A percentile compares a stretch with the other conserved stretches of the same genome.
phyloP scores from a whole-genome alignment of 2,797 vertebrate genomes.

The Gobionotothen gibberifrons region DNA sequence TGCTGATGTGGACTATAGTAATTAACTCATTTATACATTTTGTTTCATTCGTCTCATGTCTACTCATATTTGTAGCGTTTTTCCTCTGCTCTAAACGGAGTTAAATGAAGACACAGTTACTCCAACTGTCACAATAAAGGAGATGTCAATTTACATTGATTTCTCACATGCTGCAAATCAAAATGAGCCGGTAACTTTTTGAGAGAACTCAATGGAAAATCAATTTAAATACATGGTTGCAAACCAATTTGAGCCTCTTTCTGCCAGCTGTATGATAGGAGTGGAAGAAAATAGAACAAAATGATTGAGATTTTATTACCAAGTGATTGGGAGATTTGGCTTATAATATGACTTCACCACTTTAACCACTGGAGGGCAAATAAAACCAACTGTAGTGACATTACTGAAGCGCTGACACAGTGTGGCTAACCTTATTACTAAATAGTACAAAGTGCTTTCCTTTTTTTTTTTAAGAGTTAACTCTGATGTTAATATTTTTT shows the following conservation, averaged over 20 bases:
- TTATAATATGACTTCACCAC: background rate
- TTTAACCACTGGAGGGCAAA: background rate
- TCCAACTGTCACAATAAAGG: too few species aligned
- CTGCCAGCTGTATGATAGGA: background rate
- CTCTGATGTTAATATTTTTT: too few species aligned
- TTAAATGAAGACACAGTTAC: too few species aligned
- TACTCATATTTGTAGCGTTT: too few species aligned
- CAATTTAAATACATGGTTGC: conserved; percentile 8
- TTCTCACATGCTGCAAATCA: conserved; percentile 29
- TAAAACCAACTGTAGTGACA: background rate
- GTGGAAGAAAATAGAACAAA: background rate
- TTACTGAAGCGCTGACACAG: background rate
- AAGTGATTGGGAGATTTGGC: background rate
- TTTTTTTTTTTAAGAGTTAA: too few species aligned
- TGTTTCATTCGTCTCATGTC: too few species aligned
- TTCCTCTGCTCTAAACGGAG: too few species aligned
- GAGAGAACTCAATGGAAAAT: conserved; percentile 4
- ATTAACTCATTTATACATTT: background rate
- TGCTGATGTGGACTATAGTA: background rate
- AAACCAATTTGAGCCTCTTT: conserved; percentile 6
- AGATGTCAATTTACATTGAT: too few species aligned
- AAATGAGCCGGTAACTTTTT: conserved; percentile 1
- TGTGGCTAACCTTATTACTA: background rate
- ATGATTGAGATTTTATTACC: background rate
- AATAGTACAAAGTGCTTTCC: background rate